Conservation (phyloP, 1,140 invertebrate genomes). For the Alviniconcha marisindica region DNA sequence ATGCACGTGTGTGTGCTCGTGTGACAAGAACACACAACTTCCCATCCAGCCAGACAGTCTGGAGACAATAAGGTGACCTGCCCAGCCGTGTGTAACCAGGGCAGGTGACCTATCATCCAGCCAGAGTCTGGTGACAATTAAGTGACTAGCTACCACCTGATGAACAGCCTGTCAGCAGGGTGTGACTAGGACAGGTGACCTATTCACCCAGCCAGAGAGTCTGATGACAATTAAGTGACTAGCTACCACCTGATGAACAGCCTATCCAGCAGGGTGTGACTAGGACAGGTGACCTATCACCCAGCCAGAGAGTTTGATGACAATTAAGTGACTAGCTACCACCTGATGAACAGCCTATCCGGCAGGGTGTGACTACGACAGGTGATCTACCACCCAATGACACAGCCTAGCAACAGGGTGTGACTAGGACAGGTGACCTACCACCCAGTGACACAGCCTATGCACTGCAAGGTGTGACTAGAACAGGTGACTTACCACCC, state of each 20-base stretch:
- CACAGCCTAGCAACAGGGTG: too few relatives aligned
- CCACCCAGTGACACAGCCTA: constrained; percentile 70
- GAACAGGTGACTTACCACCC: too few relatives aligned
- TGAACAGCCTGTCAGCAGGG: constrained; percentile 70
- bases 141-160: constrained; percentile 57
- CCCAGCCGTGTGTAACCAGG: constrained; percentile 68
- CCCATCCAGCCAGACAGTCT: too few relatives aligned
- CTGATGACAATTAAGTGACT: constrained; percentile 63
- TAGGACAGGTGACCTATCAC: constrained; percentile 49
- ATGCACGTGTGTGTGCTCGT: too few relatives aligned
- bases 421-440: constrained; percentile 64
- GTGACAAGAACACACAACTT: too few relatives aligned
- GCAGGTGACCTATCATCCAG: constrained; percentile 49
- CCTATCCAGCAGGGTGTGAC: constrained; percentile 71
- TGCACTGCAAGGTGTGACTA: constrained; percentile 61
- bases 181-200: constrained; percentile 68
- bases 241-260: constrained; percentile 58
- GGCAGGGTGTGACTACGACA: too few relatives aligned
- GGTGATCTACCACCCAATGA: too few relatives aligned
- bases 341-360: constrained; percentile 66
- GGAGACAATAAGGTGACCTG: too few relatives aligned
- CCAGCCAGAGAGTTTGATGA: too few relatives aligned
- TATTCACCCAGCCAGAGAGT: too few relatives aligned
- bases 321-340: constrained; percentile 62
- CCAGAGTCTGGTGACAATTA: constrained; percentile 54